A percentile compares a stretch with the other conserved stretches of the same genome.
Conservation (phyloP, 1,140 invertebrate species). For the Hydropsyche tenuis region DNA sequence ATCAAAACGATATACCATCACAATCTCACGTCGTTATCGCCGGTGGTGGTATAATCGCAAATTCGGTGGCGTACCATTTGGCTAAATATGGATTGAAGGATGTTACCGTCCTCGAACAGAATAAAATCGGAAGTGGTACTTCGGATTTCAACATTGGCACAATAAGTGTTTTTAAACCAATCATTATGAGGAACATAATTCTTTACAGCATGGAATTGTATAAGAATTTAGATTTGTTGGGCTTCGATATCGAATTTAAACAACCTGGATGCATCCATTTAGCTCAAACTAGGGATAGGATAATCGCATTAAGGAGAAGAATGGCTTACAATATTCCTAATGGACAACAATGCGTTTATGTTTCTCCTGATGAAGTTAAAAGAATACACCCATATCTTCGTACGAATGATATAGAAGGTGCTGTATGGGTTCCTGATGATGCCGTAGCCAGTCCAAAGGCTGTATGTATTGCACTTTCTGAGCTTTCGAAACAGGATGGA, state of each 20-base stretch:
- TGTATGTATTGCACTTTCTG: constrained; percentile 67
- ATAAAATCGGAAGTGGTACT: constrained; percentile 71
- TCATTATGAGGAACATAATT: constrained; percentile 66
- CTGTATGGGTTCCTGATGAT: constrained; percentile 78
- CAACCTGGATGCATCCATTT: constrained; percentile 75
- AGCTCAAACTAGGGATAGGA: constrained; percentile 74
- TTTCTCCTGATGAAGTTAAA: constrained; percentile 57
- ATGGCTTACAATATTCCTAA: constrained; percentile 66
- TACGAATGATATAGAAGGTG: constrained; percentile 74
- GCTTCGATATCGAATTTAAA: constrained; percentile 69
- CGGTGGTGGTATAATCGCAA: constrained; percentile 71
- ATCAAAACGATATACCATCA: constrained; percentile 52
- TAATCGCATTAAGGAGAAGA: constrained; percentile 69
- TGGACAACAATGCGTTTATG: constrained; percentile 64
- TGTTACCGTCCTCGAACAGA: constrained; percentile 70
- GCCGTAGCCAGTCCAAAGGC: constrained; percentile 70
- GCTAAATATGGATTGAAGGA: constrained; percentile 69
- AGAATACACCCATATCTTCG: constrained; percentile 68
- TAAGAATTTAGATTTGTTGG: constrained; percentile 66
- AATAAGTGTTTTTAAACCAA: constrained; percentile 68
- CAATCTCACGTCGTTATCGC: constrained; percentile 70
- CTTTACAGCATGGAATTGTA: constrained; percentile 71
- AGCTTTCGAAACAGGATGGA: constrained; percentile 67
- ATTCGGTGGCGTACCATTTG: constrained; percentile 74
- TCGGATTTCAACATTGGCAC: constrained; percentile 73